Evolutionary conservation across 2,888 invertebrate genomes (phyloP), one percentile per base, ranked within the genome.

Genomic region (Marronus borbonicus): DNA sequence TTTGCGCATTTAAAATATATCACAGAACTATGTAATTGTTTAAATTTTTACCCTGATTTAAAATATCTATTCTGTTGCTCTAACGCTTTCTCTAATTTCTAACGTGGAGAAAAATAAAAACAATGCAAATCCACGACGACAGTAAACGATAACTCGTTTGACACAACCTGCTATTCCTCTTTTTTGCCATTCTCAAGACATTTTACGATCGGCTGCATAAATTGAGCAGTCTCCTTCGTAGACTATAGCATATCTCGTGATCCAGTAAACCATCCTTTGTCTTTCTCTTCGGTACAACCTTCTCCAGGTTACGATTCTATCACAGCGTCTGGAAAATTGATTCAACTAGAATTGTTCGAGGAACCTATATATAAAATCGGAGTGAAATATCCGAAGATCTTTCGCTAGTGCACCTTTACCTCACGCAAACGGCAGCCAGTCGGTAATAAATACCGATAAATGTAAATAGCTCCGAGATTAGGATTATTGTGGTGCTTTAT

Each of bases 291-390:
- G 50, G 28, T 24, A 2, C 12, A 44, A 44, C 44, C 44, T 44
- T 49, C 12, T 24, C 14, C 44, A 20, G 20, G 24, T 49, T 68
- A 68, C 68, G 68, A 50, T 49, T 68, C 4, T 36, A 20, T 68
- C 68, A 20, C 20, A 24, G 49, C 50, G 12, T 10, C 12, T 7
- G 49, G 44, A 68, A 68, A 68, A 68, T 68, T 68, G 68, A 68
- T 68, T 68, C 44, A 36, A 68, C 68, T 20, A 14, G 36, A 49
- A 68, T 44, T 28, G 49, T 68, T 49, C 12, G 17, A 17, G 39
- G 17, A 8, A 65, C 36, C 65, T 17, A 24, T 24, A 2, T 24
- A 24, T 24, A 24, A 24, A 24, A 24, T 24, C 24, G 1, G 24
- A 24, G 24, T 24, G 17, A 65, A n/a, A 65, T n/a, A n/a, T 17